A percentile compares a stretch with the other conserved stretches of the same genome.
Conservation (phyloP, 1,140 invertebrate species). For the Ceratina australensis region DNA sequence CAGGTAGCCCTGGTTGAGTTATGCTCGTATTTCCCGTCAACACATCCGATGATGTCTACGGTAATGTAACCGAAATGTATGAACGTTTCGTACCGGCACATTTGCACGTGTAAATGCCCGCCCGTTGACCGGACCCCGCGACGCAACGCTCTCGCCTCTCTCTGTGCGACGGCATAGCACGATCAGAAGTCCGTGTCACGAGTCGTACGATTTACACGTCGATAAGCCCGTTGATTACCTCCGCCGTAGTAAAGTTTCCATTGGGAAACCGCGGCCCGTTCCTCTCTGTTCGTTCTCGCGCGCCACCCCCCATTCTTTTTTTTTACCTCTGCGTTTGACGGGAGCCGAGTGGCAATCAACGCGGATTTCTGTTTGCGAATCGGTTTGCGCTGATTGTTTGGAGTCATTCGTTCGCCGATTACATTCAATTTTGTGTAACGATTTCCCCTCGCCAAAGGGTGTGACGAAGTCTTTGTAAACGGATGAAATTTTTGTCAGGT, state of each 20-base stretch:
- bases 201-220: constrained; percentile 45
- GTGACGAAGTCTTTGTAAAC: neutral
- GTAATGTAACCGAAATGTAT: constrained; percentile 78
- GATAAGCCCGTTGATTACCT: constrained; percentile 43
- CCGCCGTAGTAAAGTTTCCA: constrained; percentile 1
- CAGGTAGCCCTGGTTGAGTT: constrained; percentile 74
- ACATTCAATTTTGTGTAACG: constrained; percentile 4
- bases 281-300: neutral
- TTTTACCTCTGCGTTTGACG: constrained; percentile 3
- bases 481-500: too few relatives aligned
- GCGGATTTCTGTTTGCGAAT: constrained; percentile 4
- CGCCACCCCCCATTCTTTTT: neutral
- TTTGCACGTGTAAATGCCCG: constrained; percentile 62
- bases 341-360: constrained; percentile 8
- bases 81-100: constrained; percentile 68
- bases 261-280: constrained; percentile 4
- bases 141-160: constrained; percentile 10
- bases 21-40: constrained; percentile 78
- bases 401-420: too few relatives aligned
- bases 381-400: neutral
- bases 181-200: constrained; percentile 35
- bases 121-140: constrained; percentile 34
- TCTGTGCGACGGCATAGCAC: constrained; percentile 29
- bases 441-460: neutral
- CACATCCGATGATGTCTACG: constrained; percentile 77